phyloP scores from a whole-genome alignment of 2,797 vertebrate genomes.

The Sparus aurata region DNA sequence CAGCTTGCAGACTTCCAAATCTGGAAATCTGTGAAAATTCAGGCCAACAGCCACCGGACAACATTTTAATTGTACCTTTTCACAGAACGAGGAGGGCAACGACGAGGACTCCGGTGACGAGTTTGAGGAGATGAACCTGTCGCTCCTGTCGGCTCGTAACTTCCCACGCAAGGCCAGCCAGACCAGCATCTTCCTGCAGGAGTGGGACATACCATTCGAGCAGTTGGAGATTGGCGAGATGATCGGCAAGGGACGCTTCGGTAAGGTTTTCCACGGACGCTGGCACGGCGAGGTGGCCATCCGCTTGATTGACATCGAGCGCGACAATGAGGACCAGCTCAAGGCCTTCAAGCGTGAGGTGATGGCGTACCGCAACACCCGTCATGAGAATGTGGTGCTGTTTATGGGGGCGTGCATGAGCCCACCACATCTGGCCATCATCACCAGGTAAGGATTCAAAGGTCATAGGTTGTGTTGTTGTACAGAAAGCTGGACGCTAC shows the following conservation, averaged over 20 bases:
- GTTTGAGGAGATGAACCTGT: conserved; percentile 99
- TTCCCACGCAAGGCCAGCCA: conserved; percentile 99
- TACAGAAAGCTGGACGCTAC: background rate
- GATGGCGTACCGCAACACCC: conserved; percentile 98
- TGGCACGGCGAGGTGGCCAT: conserved; percentile 99
- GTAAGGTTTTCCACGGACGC: conserved; percentile 96
- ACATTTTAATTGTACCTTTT: background rate
- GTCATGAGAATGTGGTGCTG: conserved; percentile 98
- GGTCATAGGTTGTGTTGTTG: background rate
- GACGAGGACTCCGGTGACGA: conserved; percentile 96
- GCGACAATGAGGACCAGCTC: conserved; percentile 97
- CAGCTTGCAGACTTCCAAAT: conserved; percentile 5
- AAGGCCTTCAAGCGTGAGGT: conserved; percentile 99
- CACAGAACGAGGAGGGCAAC: conserved; percentile 92
- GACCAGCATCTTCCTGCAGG: conserved; percentile 99
- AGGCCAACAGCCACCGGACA: background rate
- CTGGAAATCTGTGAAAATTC: conserved; percentile 6
- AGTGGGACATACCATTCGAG: conserved; percentile 99
- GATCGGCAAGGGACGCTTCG: conserved; percentile 97
- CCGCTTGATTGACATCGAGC: conserved; percentile 97
- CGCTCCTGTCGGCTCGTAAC: conserved; percentile 94
- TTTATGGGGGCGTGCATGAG: conserved; percentile 99
- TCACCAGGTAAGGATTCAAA: conserved; percentile 90
- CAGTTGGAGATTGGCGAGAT: conserved; percentile 98
- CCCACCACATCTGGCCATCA: conserved; percentile 97